Evolutionary conservation across 2,113 vertebrate genomes (phyloP), one percentile per base, ranked within the genome.

Genomic region (Pteropus alecto): DNA sequence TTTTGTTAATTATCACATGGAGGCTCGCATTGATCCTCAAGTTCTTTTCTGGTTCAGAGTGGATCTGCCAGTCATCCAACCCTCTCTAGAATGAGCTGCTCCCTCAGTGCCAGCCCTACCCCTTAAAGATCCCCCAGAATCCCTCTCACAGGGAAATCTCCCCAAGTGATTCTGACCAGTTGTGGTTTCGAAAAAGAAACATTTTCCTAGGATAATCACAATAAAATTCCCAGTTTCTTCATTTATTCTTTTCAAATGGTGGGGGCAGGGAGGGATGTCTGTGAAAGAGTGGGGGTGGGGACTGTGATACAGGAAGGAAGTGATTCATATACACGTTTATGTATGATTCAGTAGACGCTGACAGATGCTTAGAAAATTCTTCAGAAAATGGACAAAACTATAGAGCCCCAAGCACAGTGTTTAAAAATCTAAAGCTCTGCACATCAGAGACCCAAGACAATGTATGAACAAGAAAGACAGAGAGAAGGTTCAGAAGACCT

Each of bases 301-400:
- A 93, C 28, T 1, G 0, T 16, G 74, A 15, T 19, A 14, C 19
- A 33, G 22, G 13, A 51, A 92, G 94, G 86, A 98, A 96, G 28
- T 95, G 94, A 94, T n/a, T 97, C 94, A 96, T 35, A 35, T 5
- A 56, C 10, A 46, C 28, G 5, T 76, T 56, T 94, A 28, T 56
- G 33, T 41, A 61, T 90, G 90, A 96, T 74, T 97, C 95, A 98
- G 73, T 24, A 79, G 84, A 82, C 88, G 60, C 91, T 78, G 93
- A 83, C 79, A 95, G 77, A 88, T 81, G 70, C 56, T 90, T 85
- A 87, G 51, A 95, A 96, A 96, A 79, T 74, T 30, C 24, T 93
- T 73, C 60, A 38, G 8, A 78, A 95, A 89, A 65, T 74, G 74
- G 84, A 74, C 74, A 61, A 89, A 79, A 87, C 48, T 78, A 30